Conservation (phyloP, 1,140 invertebrate genomes). For the Cotesia vestalis region DNA sequence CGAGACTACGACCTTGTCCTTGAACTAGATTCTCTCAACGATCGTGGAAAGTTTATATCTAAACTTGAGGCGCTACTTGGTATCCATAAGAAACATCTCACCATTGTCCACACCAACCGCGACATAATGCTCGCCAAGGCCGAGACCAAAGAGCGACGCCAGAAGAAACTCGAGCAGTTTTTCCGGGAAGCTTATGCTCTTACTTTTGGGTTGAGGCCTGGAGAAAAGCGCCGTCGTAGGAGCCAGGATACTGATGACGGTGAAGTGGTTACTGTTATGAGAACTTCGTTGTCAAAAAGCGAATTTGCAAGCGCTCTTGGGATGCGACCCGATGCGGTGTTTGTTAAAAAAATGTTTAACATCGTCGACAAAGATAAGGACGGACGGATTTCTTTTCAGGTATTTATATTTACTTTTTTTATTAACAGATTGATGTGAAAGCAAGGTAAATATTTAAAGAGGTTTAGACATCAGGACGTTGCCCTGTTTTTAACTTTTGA, state of each 20-base stretch:
- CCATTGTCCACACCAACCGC: slow-evolving; percentile 69
- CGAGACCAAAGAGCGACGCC: slow-evolving; percentile 93
- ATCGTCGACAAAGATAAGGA: slow-evolving; percentile 97
- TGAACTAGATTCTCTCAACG: slow-evolving; percentile 85
- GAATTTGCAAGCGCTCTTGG: slow-evolving; percentile 98
- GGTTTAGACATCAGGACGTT: neutral
- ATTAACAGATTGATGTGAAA: neutral
- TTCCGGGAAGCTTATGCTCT: slow-evolving; percentile 97
- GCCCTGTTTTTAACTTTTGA: no score
- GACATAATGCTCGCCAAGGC: slow-evolving; percentile 93
- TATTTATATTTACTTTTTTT: slow-evolving; percentile 43
- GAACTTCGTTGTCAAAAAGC: slow-evolving; percentile 90
- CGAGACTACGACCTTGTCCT: slow-evolving; percentile 97
- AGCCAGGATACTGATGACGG: slow-evolving; percentile 80
- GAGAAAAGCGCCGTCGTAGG: slow-evolving; percentile 73
- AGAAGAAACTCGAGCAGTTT: slow-evolving; percentile 95
- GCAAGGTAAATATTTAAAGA: slow-evolving; percentile 1
- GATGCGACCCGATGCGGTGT: slow-evolving; percentile 95
- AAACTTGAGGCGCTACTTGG: slow-evolving; percentile 87
- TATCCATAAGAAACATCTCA: slow-evolving; percentile 83
- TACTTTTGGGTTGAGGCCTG: slow-evolving; percentile 85
- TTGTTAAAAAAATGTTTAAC: slow-evolving; percentile 99
- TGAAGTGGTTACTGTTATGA: slow-evolving; percentile 90
- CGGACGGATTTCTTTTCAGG: slow-evolving; percentile 94
- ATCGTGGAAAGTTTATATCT: slow-evolving; percentile 87